Conservation (phyloP, 2,888 invertebrate species). For the Lycia hirtaria region DNA sequence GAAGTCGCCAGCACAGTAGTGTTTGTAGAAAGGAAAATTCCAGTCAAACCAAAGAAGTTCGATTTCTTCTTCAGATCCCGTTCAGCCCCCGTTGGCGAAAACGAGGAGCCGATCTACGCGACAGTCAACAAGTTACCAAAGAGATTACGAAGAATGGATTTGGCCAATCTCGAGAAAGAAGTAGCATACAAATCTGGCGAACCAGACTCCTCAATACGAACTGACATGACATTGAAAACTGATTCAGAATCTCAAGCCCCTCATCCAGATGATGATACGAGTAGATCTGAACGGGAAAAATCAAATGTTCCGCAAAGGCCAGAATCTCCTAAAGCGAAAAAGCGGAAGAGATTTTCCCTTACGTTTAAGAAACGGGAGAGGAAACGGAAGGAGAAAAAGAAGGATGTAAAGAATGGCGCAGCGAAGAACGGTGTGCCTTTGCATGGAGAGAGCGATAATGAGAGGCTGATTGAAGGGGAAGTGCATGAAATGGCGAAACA, state of each 20-base stretch:
- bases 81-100: conserved; percentile 81
- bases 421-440: conserved; percentile 67
- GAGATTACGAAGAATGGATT: conserved; percentile 76
- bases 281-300: conserved; percentile 77
- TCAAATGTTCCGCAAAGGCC: conserved; percentile 70
- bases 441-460: conserved; percentile 74
- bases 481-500: conserved; percentile 62
- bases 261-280: conserved; percentile 77
- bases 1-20: conserved; percentile 83
- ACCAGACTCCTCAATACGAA: conserved; percentile 73
- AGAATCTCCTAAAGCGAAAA: conserved; percentile 78
- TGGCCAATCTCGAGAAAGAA: conserved; percentile 80
- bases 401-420: conserved; percentile 67
- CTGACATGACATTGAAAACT: conserved; percentile 74
- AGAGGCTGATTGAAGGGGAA: conserved; percentile 76
- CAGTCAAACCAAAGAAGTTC: conserved; percentile 76
- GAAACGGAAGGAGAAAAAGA: conserved; percentile 77
- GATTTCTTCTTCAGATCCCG: conserved; percentile 81
- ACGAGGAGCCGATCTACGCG: conserved; percentile 81
- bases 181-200: conserved; percentile 76
- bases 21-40: conserved; percentile 80
- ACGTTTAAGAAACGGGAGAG: conserved; percentile 80
- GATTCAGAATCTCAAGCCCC: conserved; percentile 75
- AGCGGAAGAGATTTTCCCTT: conserved; percentile 77
- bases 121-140: conserved; percentile 82